Evolutionary conservation across 2,113 vertebrate genomes (phyloP).

Genomic region (Podocnemis expansa): DNA sequence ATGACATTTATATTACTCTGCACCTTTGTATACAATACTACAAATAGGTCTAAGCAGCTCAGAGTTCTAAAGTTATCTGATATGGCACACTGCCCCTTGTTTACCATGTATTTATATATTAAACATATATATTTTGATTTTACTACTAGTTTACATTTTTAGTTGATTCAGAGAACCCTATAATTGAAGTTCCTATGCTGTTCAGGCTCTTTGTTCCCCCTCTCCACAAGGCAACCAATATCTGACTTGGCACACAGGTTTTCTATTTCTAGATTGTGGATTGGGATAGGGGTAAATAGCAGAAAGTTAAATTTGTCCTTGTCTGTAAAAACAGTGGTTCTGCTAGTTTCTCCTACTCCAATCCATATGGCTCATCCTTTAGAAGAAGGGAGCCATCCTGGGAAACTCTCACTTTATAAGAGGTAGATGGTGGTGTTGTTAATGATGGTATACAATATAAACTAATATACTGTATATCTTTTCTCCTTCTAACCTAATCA

Average conservation of each 20-base stretch:
- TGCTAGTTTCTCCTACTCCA: conserved; percentile 87
- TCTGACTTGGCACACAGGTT: neutral
- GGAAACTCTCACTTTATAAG: conserved; percentile 47
- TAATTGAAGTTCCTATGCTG: neutral
- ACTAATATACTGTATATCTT: conserved; percentile 47
- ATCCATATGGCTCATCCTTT: conserved; percentile 77
- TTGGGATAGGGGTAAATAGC: conserved; percentile 87
- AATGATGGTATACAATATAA: conserved; percentile 43
- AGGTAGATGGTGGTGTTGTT: conserved; percentile 33
- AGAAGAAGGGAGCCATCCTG: conserved; percentile 69
- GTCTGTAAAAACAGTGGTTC: conserved; percentile 84
- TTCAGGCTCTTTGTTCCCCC: neutral
- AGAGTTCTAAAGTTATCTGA: neutral
- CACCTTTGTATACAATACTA: neutral
- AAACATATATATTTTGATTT: neutral
- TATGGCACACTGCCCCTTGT: neutral
- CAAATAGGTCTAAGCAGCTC: neutral
- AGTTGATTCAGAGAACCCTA: neutral
- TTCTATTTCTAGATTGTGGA: conserved; percentile 72
- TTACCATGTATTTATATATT: neutral
- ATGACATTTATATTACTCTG: neutral
- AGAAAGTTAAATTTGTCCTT: conserved; percentile 89
- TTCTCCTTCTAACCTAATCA: conserved; percentile 41
- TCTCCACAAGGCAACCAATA: neutral
- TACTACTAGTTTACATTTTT: neutral